These are phyloP conservation scores for Sphaerophoria rueppellii DNA, from an alignment of 2,888 invertebrate genomes.

Conservation along the genomic window DNA sequence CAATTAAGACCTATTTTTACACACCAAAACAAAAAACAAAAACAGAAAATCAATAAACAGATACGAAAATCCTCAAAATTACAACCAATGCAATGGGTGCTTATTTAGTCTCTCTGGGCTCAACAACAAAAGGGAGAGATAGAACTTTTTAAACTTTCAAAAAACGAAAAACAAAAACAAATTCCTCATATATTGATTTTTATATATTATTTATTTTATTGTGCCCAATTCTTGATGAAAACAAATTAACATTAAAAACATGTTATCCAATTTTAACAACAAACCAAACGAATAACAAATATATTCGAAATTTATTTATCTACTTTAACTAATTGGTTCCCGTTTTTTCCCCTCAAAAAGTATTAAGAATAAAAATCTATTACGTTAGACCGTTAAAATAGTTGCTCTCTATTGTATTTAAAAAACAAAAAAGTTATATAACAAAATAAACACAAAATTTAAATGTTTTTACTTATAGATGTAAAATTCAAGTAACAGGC, in stretches of 20 bases:
- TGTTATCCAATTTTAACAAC: background rate
- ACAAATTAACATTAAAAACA: background rate
- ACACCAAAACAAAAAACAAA: conserved; percentile 7
- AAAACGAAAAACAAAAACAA: background rate
- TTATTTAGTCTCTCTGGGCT: no score
- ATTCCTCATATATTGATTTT: background rate
- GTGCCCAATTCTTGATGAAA: background rate
- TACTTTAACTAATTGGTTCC: conserved; percentile 45
- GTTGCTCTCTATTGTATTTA: conserved; percentile 69
- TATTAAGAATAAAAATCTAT: background rate
- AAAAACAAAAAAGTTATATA: conserved; percentile 1
- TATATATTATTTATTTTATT: background rate
- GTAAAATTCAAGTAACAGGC: conserved; percentile 41
- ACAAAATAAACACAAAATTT: conserved; percentile 6
- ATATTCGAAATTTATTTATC: conserved; percentile 39
- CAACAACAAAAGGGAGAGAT: no score
- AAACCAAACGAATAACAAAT: conserved; percentile 38
- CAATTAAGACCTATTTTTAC: conserved; percentile 32
- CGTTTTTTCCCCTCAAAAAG: conserved; percentile 5
- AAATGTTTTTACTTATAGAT: conserved; percentile 15
- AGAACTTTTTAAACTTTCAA: background rate
- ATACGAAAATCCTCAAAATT: background rate
- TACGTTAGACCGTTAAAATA: conserved; percentile 71
- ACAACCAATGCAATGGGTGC: no score
- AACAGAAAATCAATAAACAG: background rate